Percentiles rank a stretch among this genome's conserved stretches.
Evolutionary conservation across 2,113 vertebrate genomes (phyloP).

Genomic region (Brienomyrus brachyistius): DNA sequence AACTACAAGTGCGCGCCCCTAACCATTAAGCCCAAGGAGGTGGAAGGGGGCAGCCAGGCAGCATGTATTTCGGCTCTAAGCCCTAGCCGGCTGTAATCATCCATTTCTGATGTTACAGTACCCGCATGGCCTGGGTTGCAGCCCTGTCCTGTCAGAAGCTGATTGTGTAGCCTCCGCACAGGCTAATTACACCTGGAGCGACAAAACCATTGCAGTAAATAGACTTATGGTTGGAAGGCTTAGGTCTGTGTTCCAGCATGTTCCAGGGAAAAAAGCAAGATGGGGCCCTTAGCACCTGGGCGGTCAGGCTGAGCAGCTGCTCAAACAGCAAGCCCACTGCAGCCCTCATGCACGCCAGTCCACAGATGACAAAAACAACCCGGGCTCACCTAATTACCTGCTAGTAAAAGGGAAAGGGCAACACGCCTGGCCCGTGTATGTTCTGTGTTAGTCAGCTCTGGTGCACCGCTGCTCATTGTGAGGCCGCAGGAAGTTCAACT

Average conservation of each 20-base stretch:
- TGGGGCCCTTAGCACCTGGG: not conserved
- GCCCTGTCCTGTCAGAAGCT: not conserved
- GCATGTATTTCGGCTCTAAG: not conserved
- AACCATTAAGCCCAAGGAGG: not conserved
- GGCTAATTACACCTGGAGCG: not conserved
- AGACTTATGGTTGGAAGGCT: not conserved
- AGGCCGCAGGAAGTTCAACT: not conserved
- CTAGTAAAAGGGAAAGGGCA: constrained; percentile 43
- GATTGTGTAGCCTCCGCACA: not conserved
- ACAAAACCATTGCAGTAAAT: not conserved
- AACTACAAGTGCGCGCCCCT: no score
- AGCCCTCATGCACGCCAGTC: constrained; percentile 35
- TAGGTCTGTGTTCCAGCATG: not conserved
- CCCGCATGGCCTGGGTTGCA: not conserved
- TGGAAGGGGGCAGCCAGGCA: not conserved
- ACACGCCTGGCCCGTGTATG: constrained; percentile 10
- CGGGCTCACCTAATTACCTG: constrained; percentile 62
- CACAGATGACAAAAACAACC: constrained; percentile 36
- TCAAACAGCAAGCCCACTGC: constrained; percentile 20
- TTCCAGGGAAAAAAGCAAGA: not conserved
- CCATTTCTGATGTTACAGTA: not conserved
- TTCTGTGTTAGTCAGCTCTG: constrained; percentile 21
- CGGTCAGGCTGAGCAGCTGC: not conserved
- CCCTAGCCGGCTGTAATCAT: not conserved
- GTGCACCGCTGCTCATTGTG: not conserved